Evolutionary conservation across 2,888 invertebrate genomes (phyloP), one percentile per base, ranked within the genome.

Genomic region (Barypeithes pellucidus): DNA sequence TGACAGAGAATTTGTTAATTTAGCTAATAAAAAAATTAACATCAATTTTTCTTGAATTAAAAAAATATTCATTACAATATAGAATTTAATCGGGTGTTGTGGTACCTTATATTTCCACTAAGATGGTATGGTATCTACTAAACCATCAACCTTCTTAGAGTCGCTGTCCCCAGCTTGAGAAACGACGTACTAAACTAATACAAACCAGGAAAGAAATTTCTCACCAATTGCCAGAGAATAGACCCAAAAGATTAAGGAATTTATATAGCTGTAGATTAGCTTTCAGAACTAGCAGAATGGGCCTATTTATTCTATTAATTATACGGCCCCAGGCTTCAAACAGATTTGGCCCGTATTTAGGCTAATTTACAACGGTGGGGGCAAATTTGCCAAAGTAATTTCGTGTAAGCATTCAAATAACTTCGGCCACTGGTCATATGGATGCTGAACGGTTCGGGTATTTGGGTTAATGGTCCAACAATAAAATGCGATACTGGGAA

Each of bases 251-350:
- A 18, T 57, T 57, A 57, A 33, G 54, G 54, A 14, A 33, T 57
- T 57, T 33, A 36, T 11, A 14, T 52, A 2, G 24, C 7, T 57
- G 16, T 12, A 33, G 54, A 57, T 57, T 57, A 57, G 36, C 54
- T 3, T 33, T 18, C 14, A 33, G 54, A 33, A 33, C 54, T 52
- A 33, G 54, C 16, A 18, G 33, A 33, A 57, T 36, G 54, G 43
- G 36, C 54, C 54, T 57, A 57, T 57, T 57, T 57, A 57, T 57
- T 57, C 29, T 57, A 57, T 57, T 57, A 57, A 57, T 57, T 57
- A 57, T 16, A 33, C 54, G 12, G 33, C 54, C 33, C 29, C 14
- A 2, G 54, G 54, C 33, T 57, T 57, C 33, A 33, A 57, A 57
- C 33, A 57, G 33, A 57, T 57, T 57, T 33, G 29, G 33, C 54